These are phyloP conservation scores for Brachionichthys hirsutus DNA, from an alignment of 2,113 vertebrate genomes.

Conservation along the genomic window DNA sequence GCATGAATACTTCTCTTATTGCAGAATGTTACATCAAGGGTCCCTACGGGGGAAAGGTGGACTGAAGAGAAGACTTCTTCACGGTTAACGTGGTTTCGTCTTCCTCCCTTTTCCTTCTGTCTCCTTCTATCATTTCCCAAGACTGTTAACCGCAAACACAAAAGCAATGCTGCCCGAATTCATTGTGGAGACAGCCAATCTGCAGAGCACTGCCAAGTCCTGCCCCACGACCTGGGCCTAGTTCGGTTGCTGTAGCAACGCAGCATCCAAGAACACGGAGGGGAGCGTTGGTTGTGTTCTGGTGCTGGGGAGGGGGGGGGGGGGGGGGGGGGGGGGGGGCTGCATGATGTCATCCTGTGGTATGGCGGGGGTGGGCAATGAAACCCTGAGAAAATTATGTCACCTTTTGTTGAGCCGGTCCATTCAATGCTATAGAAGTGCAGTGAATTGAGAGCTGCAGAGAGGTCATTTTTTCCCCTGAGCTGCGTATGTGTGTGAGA, in stretches of 20 bases:
- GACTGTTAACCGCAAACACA: slow-evolving; percentile 75
- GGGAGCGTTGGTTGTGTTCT: slow-evolving; percentile 29
- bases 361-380: slow-evolving; percentile 81
- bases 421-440: slow-evolving; percentile 86
- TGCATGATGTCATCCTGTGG: slow-evolving; percentile 82
- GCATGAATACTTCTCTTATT: slow-evolving; percentile 19
- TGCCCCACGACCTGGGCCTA: slow-evolving; percentile 72
- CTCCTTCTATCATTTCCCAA: slow-evolving; percentile 66
- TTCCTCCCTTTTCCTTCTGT: slow-evolving; percentile 23
- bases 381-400: slow-evolving; percentile 83
- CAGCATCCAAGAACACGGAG: slow-evolving; percentile 77
- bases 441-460: slow-evolving; percentile 83
- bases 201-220: slow-evolving; percentile 72
- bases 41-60: not conserved
- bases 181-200: slow-evolving; percentile 73
- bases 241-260: slow-evolving; percentile 81
- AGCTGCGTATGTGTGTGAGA: slow-evolving; percentile 65
- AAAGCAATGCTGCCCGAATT: slow-evolving; percentile 61
- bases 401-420: slow-evolving; percentile 82
- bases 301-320: slow-evolving; percentile 33
- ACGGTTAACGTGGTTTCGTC: slow-evolving; percentile 17
- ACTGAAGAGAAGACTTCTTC: slow-evolving; percentile 21
- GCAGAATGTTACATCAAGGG: slow-evolving; percentile 17
- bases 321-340: slow-evolving; percentile 17
- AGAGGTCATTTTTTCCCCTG: slow-evolving; percentile 75